These are phyloP conservation scores for Madoqua kirkii DNA, from an alignment of 2,113 vertebrate genomes.

Conservation along the genomic window DNA sequence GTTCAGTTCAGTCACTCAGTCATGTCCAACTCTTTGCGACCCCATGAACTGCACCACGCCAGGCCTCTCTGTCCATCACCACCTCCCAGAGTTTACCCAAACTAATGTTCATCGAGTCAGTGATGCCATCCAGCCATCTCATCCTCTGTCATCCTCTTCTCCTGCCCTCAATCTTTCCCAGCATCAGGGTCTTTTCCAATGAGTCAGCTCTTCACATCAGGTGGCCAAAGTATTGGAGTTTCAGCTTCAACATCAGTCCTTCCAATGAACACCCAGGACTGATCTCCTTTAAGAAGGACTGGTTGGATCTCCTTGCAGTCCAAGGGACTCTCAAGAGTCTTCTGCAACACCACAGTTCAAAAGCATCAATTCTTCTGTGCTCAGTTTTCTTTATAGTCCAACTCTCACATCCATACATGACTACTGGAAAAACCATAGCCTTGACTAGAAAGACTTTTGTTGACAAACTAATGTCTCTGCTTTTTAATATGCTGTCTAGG, in stretches of 20 bases:
- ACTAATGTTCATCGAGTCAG: background rate
- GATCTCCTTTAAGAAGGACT: background rate
- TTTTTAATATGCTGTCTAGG: background rate
- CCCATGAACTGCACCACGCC: background rate
- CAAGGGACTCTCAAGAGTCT: background rate
- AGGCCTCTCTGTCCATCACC: background rate
- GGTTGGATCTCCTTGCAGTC: background rate
- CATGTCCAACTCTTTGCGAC: rapidly evolving
- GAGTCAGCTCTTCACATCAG: background rate
- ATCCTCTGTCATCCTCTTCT: background rate
- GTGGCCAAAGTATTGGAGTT: background rate
- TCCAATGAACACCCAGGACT: background rate
- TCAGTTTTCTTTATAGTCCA: background rate
- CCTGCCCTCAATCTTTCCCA: background rate
- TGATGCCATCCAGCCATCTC: background rate
- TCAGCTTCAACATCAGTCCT: background rate
- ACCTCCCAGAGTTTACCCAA: background rate
- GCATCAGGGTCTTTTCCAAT: background rate
- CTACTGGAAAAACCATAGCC: background rate
- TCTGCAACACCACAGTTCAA: background rate
- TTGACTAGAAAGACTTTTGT: background rate
- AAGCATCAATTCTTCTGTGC: background rate
- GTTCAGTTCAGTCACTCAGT: background rate
- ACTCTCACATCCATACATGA: background rate
- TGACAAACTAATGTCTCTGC: background rate